phyloP scores from a whole-genome alignment of 2,113 vertebrate genomes.

The Brachionichthys hirsutus region DNA sequence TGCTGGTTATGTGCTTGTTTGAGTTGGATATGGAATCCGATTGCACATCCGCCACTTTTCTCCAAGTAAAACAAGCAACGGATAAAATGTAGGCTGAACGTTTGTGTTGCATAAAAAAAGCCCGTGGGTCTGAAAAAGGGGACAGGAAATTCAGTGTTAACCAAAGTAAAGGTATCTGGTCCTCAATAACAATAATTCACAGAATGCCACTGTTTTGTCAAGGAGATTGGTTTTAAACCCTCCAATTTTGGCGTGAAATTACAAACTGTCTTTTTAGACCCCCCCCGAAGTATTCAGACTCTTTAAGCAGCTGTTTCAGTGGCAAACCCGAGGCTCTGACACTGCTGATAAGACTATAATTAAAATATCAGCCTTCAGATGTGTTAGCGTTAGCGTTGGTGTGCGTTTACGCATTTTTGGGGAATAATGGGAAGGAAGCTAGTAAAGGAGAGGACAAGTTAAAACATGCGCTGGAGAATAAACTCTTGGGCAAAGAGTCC shows the following conservation, averaged over 20 bases:
- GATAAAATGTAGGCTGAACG: conserved; percentile 38
- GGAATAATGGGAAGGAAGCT: conserved; percentile 14
- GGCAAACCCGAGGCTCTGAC: conserved; percentile 39
- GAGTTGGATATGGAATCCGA: not conserved
- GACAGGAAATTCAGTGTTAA: not conserved
- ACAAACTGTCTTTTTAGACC: conserved; percentile 57
- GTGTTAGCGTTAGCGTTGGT: not conserved
- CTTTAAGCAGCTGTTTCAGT: conserved; percentile 61
- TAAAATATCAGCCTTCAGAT: too few relatives aligned
- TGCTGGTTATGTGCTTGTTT: conserved; percentile 31
- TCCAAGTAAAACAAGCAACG: conserved; percentile 9
- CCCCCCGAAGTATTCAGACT: conserved; percentile 52
- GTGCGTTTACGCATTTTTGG: conserved; percentile 1
- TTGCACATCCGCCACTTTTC: too few relatives aligned
- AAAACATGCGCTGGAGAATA: conserved; percentile 52
- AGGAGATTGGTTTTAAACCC: too few relatives aligned
- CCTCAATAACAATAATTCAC: too few relatives aligned
- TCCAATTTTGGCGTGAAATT: too few relatives aligned
- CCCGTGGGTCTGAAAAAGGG: not conserved
- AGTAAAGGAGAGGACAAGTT: conserved; percentile 43
- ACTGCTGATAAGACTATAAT: conserved; percentile 1
- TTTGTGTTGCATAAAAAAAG: conserved; percentile 25
- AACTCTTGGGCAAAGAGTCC: conserved; percentile 47
- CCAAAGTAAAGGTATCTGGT: not conserved
- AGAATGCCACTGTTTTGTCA: too few relatives aligned